Evolutionary conservation across 2,113 vertebrate species (phyloP).

Genomic region (Pelodiscus sinensis): DNA sequence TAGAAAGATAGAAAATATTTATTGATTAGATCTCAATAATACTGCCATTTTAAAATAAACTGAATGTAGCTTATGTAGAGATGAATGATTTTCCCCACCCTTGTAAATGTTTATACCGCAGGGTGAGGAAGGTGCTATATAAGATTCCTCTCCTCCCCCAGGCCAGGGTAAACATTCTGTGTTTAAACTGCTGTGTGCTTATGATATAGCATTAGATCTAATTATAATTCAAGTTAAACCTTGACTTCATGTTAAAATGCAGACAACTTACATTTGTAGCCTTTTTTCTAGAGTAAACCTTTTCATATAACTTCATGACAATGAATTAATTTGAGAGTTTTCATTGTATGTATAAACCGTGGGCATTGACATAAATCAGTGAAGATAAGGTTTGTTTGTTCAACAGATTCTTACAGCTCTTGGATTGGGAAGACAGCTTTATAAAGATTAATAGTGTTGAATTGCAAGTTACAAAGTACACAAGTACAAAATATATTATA

Average conservation of each 20-base stretch:
- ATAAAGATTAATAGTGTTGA: background rate
- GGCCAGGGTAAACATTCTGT: constrained; percentile 1
- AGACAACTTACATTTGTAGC: background rate
- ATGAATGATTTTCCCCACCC: background rate
- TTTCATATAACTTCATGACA: constrained; percentile 5
- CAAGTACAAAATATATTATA: background rate
- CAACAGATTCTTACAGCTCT: background rate
- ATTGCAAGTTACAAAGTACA: background rate
- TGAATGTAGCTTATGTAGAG: background rate
- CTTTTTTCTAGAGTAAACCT: background rate
- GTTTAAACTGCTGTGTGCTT: background rate
- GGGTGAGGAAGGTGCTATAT: background rate
- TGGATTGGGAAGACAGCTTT: background rate
- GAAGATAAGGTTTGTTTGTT: background rate
- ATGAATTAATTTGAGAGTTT: constrained; percentile 4
- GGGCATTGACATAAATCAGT: background rate
- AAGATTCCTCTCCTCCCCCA: background rate
- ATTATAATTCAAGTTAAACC: constrained; percentile 33
- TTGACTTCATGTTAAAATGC: constrained; percentile 21
- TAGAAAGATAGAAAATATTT: background rate
- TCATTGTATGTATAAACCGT: background rate
- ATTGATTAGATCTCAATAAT: background rate
- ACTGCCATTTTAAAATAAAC: background rate
- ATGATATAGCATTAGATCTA: constrained; percentile 5
- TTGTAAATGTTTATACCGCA: background rate